These are phyloP conservation scores for Neodontobutis hainanensis DNA, from an alignment of 2,113 vertebrate species.

Conservation along the genomic window DNA sequence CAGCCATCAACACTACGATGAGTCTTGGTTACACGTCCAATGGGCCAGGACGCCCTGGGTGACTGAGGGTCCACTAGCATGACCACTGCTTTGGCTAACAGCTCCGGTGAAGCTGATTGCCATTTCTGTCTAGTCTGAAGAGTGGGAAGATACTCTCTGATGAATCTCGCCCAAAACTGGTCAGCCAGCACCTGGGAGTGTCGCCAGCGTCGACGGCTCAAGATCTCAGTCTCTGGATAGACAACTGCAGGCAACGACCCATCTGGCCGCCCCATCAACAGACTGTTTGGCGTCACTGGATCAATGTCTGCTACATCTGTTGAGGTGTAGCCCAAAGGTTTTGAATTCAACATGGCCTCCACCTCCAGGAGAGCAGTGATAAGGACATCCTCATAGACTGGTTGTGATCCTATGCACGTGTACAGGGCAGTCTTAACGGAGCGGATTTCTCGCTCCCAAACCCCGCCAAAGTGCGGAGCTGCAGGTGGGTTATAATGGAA, in stretches of 20 bases:
- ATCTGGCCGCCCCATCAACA: slow-evolving; percentile 17
- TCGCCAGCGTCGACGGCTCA: background rate
- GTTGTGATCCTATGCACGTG: background rate
- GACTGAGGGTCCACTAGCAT: slow-evolving; percentile 1
- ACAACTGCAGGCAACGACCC: background rate
- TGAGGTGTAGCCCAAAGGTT: background rate
- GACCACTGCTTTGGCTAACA: background rate
- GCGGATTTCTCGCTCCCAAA: background rate
- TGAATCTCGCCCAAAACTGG: background rate
- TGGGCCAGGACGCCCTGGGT: slow-evolving; percentile 1
- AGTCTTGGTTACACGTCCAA: background rate
- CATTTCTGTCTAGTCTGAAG: background rate
- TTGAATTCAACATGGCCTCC: background rate
- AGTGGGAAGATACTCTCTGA: background rate
- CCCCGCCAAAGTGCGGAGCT: background rate
- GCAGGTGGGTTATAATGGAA: slow-evolving; percentile 1
- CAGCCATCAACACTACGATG: slow-evolving; percentile 1
- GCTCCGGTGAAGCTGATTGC: background rate
- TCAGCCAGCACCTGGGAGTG: background rate
- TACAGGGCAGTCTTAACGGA: background rate
- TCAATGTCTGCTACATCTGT: background rate
- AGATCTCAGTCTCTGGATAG: background rate
- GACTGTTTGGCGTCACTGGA: slow-evolving; percentile 12
- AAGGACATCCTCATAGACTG: background rate
- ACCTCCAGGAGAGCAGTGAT: slow-evolving; percentile 6